Conservation (phyloP, 2,888 invertebrate species). For the Ernsta delagoae region DNA sequence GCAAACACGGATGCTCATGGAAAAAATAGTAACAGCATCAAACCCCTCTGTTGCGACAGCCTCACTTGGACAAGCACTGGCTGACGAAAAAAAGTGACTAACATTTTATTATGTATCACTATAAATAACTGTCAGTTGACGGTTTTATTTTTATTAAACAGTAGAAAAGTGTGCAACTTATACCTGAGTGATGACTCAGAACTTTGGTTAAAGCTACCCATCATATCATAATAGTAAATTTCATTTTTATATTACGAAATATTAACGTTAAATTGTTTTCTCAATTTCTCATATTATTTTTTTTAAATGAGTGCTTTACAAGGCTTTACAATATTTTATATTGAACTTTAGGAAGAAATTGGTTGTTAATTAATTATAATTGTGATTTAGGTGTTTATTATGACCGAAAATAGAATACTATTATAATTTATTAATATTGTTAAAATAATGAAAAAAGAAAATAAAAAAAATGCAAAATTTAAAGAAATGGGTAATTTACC, state of each 20-base stretch:
- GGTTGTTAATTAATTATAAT: background rate
- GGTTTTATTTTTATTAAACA: background rate
- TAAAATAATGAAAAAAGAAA: background rate
- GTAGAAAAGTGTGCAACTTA: no score
- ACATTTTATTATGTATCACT: background rate
- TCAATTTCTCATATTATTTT: background rate
- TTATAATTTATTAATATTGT: no score
- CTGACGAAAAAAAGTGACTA: constrained; percentile 73
- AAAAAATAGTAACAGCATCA: constrained; percentile 72
- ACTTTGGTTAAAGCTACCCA: background rate
- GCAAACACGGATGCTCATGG: constrained; percentile 68
- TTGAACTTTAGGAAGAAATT: background rate
- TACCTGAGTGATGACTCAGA: background rate
- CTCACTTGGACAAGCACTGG: constrained; percentile 72
- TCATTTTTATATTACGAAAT: background rate
- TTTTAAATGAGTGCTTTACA: background rate
- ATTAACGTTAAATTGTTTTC: background rate
- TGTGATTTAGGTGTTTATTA: background rate
- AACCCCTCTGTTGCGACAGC: constrained; percentile 74
- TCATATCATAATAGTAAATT: background rate
- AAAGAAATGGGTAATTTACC: no score
- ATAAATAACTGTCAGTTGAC: background rate
- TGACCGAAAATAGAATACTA: background rate
- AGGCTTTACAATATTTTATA: background rate
- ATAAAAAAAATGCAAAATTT: background rate